Evolutionary conservation across 2,888 invertebrate genomes (phyloP).

Genomic region (Catocala fraxini): DNA sequence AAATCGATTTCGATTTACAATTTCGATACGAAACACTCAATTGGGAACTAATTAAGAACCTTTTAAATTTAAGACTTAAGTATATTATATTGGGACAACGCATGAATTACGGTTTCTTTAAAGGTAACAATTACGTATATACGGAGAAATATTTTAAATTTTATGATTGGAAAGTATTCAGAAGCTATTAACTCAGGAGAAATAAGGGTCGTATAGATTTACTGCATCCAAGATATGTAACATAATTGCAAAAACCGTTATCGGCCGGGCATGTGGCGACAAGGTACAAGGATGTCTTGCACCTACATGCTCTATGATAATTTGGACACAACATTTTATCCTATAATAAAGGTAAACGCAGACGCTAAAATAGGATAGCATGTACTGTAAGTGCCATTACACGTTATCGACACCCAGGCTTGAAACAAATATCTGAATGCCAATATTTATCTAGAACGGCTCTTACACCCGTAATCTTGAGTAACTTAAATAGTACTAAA

Average conservation of each 20-base stretch:
- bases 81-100: not conserved
- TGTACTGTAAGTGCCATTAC: not conserved
- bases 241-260: not conserved
- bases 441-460: not conserved
- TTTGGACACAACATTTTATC: not conserved
- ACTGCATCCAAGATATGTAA: not conserved
- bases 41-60: slow-evolving; percentile 10
- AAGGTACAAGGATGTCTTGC: not conserved
- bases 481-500: too few species aligned
- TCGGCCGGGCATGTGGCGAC: too few species aligned
- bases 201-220: not conserved
- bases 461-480: not conserved
- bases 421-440: not conserved
- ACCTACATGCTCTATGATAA: not conserved
- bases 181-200: not conserved
- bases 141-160: slow-evolving; percentile 4
- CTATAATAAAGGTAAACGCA: not conserved
- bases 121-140: not conserved
- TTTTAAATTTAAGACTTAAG: slow-evolving; percentile 4
- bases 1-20: slow-evolving; percentile 11
- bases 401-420: not conserved
- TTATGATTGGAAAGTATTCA: slow-evolving; percentile 1
- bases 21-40: slow-evolving; percentile 13
- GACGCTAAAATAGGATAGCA: not conserved
- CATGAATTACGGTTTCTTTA: slow-evolving; percentile 1